phyloP scores from a whole-genome alignment of 37 sponge, comb jelly and placozoan genomes.

The Petrosia ficiformis region DNA sequence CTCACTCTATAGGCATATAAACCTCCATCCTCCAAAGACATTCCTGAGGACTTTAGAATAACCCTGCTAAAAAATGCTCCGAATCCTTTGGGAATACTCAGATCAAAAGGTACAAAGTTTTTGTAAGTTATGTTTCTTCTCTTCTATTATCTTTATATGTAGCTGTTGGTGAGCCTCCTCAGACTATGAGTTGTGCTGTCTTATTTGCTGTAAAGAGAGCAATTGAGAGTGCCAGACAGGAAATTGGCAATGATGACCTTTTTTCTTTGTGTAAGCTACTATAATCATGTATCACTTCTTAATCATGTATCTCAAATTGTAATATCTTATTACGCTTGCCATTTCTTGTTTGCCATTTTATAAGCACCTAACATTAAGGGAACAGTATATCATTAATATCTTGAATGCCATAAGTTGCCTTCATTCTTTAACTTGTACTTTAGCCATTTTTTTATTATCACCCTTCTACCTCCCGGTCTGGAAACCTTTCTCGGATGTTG shows the following conservation, averaged over 20 bases:
- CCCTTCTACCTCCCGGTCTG: too few species aligned
- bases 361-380: too few species aligned
- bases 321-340: too few species aligned
- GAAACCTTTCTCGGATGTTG: too few species aligned
- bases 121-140: background rate
- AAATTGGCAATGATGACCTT: constrained; percentile 24
- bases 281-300: background rate
- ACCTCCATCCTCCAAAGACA: constrained; percentile 76
- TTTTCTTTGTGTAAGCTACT: constrained; percentile 31
- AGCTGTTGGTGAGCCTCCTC: constrained; percentile 84
- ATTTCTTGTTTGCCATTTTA: too few species aligned
- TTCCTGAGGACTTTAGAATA: constrained; percentile 72
- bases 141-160: background rate
- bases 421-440: too few species aligned
- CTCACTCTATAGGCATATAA: constrained; percentile 63
- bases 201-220: constrained; percentile 79
- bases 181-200: constrained; percentile 61
- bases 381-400: too few species aligned
- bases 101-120: constrained; percentile 63
- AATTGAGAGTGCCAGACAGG: constrained; percentile 50
- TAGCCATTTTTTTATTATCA: too few species aligned
- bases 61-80: constrained; percentile 74
- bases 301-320: background rate
- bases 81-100: constrained; percentile 68
- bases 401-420: background rate